These are phyloP conservation scores for Acheta domesticus DNA, from an alignment of 2,888 invertebrate species.

Conservation along the genomic window DNA sequence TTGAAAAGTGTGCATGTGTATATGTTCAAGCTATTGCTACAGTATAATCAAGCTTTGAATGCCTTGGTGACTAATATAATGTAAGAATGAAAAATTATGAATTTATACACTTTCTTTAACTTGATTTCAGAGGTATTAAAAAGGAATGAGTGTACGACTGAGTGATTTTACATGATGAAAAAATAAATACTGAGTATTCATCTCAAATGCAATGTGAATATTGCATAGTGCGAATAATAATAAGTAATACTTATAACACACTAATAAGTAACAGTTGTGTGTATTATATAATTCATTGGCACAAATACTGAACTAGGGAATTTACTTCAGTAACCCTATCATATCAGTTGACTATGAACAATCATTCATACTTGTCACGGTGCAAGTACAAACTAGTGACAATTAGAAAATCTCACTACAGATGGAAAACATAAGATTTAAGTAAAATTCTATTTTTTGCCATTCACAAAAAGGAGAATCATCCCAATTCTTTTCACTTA, in stretches of 20 bases:
- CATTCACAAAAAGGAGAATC: neutral
- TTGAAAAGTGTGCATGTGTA: constrained; percentile 11
- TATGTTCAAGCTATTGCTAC: constrained; percentile 18
- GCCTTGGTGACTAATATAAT: neutral
- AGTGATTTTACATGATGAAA: neutral
- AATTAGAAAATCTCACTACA: neutral
- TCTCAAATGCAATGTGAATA: neutral
- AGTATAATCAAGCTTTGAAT: constrained; percentile 18
- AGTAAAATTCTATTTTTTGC: neutral
- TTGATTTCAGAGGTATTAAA: neutral
- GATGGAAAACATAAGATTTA: neutral
- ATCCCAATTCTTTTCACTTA: neutral
- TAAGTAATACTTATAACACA: neutral
- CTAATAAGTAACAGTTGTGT: constrained; percentile 8
- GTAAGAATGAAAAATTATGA: neutral
- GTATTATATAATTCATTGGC: constrained; percentile 18
- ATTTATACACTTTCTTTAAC: neutral
- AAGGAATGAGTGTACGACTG: neutral
- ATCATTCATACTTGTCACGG: constrained; percentile 18
- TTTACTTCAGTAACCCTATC: neutral
- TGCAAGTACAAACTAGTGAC: constrained; percentile 18
- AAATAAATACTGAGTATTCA: neutral
- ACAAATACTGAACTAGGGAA: neutral
- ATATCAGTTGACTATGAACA: constrained; percentile 18
- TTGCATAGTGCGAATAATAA: neutral